Evolutionary conservation across 1,140 invertebrate genomes (phyloP).

Genomic region (Drosophila erecta): DNA sequence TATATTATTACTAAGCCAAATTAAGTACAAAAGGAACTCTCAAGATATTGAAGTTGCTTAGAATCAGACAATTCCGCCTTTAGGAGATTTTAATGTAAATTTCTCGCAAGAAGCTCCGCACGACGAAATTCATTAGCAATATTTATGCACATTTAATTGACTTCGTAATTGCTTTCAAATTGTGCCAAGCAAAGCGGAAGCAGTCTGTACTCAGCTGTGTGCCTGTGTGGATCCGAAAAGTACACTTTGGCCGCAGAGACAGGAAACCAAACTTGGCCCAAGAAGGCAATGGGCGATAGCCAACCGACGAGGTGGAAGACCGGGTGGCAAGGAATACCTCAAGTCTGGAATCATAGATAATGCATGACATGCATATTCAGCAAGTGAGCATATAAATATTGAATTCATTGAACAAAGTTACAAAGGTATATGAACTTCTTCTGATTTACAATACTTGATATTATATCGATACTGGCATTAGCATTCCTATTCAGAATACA

Average conservation of each 20-base stretch:
- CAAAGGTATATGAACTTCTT: no score
- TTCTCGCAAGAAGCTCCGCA: slow-evolving; percentile 8
- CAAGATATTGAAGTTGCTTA: not conserved
- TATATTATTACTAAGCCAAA: slow-evolving; percentile 5
- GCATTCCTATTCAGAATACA: no score
- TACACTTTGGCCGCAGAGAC: slow-evolving; percentile 53
- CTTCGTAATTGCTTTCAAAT: slow-evolving; percentile 65
- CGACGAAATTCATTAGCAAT: slow-evolving; percentile 60
- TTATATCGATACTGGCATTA: not conserved
- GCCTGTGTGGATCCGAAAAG: slow-evolving; percentile 45
- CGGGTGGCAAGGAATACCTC: not conserved
- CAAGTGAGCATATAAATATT: not conserved
- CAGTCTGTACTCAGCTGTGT: not conserved
- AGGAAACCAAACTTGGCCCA: slow-evolving; percentile 58
- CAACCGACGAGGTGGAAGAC: not conserved
- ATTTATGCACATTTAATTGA: slow-evolving; percentile 74
- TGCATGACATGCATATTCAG: slow-evolving; percentile 16
- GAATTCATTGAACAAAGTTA: no score
- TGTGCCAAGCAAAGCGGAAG: slow-evolving; percentile 51
- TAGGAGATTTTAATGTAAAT: not conserved
- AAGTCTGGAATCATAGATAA: slow-evolving; percentile 2
- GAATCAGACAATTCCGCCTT: not conserved
- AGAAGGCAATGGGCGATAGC: slow-evolving; percentile 56
- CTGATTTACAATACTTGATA: not conserved
- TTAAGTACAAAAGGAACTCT: not conserved